A percentile compares a stretch with the other conserved stretches of the same genome.
These are phyloP conservation scores for Lypha dubia DNA, from an alignment of 2,888 invertebrate species.

Conservation along the genomic window DNA sequence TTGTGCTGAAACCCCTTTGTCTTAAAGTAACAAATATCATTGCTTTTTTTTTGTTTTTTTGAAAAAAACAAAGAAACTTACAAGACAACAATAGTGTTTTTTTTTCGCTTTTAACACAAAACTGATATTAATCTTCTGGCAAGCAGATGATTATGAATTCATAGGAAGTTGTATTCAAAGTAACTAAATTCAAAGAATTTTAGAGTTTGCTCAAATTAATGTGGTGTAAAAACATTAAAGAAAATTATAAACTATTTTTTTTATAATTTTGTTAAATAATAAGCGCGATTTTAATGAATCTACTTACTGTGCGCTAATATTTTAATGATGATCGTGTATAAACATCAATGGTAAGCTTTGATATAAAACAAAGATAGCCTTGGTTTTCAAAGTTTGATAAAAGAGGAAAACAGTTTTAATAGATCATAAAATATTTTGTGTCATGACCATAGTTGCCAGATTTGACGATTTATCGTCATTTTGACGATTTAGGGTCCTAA, in stretches of 20 bases:
- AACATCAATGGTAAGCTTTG: background rate
- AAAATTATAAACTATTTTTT: conserved; percentile 13
- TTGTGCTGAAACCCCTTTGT: conserved; percentile 26
- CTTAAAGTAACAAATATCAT: conserved; percentile 41
- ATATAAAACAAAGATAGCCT: background rate
- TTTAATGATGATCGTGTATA: background rate
- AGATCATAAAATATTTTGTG: background rate
- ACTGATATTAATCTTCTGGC: conserved; percentile 28
- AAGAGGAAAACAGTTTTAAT: background rate
- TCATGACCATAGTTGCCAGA: no score
- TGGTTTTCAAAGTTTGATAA: no score
- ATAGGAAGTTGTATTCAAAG: conserved; percentile 33
- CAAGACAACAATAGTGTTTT: background rate
- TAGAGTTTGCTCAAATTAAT: conserved; percentile 15
- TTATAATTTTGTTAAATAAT: conserved; percentile 4
- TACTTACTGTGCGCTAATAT: background rate
- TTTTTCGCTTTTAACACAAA: conserved; percentile 19
- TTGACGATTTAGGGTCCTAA: no score
- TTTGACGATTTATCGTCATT: no score
- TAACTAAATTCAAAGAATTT: conserved; percentile 32
- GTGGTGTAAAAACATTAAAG: background rate
- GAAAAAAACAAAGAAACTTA: background rate
- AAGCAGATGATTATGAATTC: conserved; percentile 39
- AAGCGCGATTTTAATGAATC: conserved; percentile 20
- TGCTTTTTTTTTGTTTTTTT: conserved; percentile 3